These are phyloP conservation scores for Noctua pronuba DNA, from an alignment of 2,888 invertebrate species.

Conservation along the genomic window DNA sequence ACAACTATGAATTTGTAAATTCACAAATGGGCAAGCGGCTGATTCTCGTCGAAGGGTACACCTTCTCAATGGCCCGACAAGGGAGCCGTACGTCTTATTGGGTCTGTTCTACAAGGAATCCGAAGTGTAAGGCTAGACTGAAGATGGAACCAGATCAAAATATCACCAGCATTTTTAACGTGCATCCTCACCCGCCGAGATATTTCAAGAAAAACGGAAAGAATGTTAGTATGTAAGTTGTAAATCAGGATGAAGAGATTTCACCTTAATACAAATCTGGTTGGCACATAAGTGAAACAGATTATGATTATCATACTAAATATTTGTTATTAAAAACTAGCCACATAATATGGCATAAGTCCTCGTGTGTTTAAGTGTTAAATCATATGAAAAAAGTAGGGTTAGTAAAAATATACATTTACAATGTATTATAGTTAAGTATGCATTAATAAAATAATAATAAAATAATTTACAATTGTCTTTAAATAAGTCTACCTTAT, in stretches of 20 bases:
- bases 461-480: background rate
- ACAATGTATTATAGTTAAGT: too few species aligned
- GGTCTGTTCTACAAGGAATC: conserved; percentile 65
- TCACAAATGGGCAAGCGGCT: conserved; percentile 62
- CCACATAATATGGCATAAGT: background rate
- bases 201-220: conserved; percentile 19
- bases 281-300: background rate
- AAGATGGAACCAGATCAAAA: conserved; percentile 26
- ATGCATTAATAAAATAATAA: background rate
- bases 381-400: background rate
- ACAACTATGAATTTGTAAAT: conserved; percentile 39
- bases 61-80: conserved; percentile 57
- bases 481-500: background rate
- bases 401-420: background rate
- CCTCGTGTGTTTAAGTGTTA: background rate
- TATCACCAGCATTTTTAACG: conserved; percentile 28
- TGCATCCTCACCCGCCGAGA: conserved; percentile 48
- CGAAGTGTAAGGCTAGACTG: conserved; percentile 59
- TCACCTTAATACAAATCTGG: background rate
- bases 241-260: background rate
- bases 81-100: conserved; percentile 60
- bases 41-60: conserved; percentile 71
- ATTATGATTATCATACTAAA: background rate
- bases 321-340: background rate
- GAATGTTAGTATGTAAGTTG: background rate